phyloP scores from a whole-genome alignment of 1,140 invertebrate genomes.

The Drosophila busckii region DNA sequence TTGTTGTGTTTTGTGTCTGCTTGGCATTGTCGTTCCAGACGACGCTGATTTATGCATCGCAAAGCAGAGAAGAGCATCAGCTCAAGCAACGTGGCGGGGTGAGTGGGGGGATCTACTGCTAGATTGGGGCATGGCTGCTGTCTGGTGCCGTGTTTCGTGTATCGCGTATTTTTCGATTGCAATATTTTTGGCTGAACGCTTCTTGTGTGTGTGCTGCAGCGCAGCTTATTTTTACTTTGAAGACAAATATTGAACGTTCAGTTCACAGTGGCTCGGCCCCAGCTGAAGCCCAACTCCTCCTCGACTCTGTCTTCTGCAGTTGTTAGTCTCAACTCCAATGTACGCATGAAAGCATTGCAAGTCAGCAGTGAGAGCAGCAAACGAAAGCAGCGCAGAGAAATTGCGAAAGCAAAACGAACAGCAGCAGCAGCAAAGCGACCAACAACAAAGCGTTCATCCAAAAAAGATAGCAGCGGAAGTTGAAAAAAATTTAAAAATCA shows the following conservation, averaged over 20 bases:
- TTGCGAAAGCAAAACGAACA: slow-evolving; percentile 36
- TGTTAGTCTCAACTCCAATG: slow-evolving; percentile 24
- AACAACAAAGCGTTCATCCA: slow-evolving; percentile 29
- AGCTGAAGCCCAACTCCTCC: not conserved
- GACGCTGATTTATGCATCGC: slow-evolving; percentile 65
- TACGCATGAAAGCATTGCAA: slow-evolving; percentile 71
- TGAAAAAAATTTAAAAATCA: no score
- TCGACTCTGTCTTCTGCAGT: not conserved
- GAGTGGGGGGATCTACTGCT: not conserved
- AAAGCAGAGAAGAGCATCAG: slow-evolving; percentile 15
- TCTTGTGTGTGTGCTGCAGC: slow-evolving; percentile 27
- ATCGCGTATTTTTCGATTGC: slow-evolving; percentile 73
- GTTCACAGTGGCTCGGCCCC: slow-evolving; percentile 27
- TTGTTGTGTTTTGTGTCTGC: slow-evolving; percentile 72
- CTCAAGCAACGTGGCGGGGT: not conserved
- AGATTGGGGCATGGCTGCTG: slow-evolving; percentile 20
- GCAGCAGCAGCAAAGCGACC: slow-evolving; percentile 27
- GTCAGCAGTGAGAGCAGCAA: slow-evolving; percentile 51
- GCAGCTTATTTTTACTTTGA: slow-evolving; percentile 56
- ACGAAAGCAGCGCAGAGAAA: slow-evolving; percentile 61
- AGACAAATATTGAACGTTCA: slow-evolving; percentile 73
- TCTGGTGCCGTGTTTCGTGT: slow-evolving; percentile 40
- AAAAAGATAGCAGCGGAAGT: slow-evolving; percentile 50
- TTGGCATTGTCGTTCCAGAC: slow-evolving; percentile 64
- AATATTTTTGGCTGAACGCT: slow-evolving; percentile 72